These are phyloP conservation scores for Orius insidiosus DNA, from an alignment of 1,140 invertebrate genomes.

Conservation along the genomic window DNA sequence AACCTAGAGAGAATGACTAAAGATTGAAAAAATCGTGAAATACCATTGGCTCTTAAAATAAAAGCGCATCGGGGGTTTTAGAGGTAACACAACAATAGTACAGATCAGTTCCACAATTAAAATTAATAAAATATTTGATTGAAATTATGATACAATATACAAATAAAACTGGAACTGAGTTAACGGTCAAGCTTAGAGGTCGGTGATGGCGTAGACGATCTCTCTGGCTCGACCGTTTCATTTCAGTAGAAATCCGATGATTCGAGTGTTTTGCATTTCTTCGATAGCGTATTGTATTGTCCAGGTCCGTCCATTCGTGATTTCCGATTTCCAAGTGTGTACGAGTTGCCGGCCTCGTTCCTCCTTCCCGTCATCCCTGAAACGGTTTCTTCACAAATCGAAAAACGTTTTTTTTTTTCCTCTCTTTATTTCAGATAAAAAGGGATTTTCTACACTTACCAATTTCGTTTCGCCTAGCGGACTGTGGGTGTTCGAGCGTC, in stretches of 20 bases:
- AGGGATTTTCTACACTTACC: constrained; percentile 13
- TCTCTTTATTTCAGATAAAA: background rate
- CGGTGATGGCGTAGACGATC: constrained; percentile 5
- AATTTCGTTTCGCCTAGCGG: constrained; percentile 9
- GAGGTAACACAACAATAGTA: no score
- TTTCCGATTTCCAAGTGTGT: constrained; percentile 20
- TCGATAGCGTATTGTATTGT: constrained; percentile 55
- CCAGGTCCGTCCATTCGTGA: constrained; percentile 24
- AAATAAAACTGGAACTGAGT: no score
- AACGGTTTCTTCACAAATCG: background rate
- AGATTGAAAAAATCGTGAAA: no score
- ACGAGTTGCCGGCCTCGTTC: constrained; percentile 20
- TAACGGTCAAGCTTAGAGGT: constrained; percentile 2
- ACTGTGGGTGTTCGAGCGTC: constrained; percentile 22
- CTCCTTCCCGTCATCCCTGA: constrained; percentile 13
- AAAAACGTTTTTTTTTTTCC: background rate
- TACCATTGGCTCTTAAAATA: no score
- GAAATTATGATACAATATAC: no score
- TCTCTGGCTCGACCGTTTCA: constrained; percentile 12
- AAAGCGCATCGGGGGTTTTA: no score
- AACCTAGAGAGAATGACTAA: no score
- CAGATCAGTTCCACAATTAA: no score
- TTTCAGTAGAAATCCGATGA: constrained; percentile 86
- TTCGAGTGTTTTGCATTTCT: constrained; percentile 87
- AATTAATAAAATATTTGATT: no score